Base-by-base conservation (phyloP, 92 coral and sea anemone species). In the Isaurus tuberculatus region DNA sequence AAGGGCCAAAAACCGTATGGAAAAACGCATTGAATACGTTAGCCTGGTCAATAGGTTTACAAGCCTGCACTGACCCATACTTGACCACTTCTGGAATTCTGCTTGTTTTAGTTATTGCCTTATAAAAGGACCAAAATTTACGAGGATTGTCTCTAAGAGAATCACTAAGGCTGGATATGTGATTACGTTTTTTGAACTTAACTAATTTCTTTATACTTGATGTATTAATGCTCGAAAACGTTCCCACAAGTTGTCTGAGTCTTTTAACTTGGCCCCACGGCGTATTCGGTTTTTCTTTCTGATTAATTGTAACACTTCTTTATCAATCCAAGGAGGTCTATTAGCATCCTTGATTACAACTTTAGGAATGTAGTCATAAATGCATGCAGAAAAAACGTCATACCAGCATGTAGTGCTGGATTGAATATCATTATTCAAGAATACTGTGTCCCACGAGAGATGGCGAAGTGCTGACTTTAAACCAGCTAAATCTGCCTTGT, bases 21-120 rank as follows among this genome's bases (percentile, higher is more conserved):
- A 89, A 89, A 79, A 89, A 70, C 40, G 51, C 67, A 64, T 89
- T 85, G 67, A 85, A 89, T 44, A 79, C 16, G 51, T 82, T 72
- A 25, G 90, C 87, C 74, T 87, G 81, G 58, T 83, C 87, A 51
- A 87, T 1, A 57, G 75, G 65, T 15, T 34, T 86, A 33, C n/a
- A 37, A 37, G 43, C 5, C 46, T 40, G 46, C 9, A 40, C 46
- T 40, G 46, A 40, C 46, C 32, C 22, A 15, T 44, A 1, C 15
- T 9, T 16, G 15, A 44, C 63, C 63, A 55, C 22, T 51, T 49
- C 8, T 36, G 42, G 42, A 36, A 36, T 36, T 36, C 42, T 36
- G 42, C 42, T 36, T 36, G 42, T 36, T 36, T 36, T 36, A 36
- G 42, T 36, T 36, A 36, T 36, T 36, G 42, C 42, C 42, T 36